phyloP scores from a whole-genome alignment of 2,797 vertebrate species.

The Pagetopsis macropterus region DNA sequence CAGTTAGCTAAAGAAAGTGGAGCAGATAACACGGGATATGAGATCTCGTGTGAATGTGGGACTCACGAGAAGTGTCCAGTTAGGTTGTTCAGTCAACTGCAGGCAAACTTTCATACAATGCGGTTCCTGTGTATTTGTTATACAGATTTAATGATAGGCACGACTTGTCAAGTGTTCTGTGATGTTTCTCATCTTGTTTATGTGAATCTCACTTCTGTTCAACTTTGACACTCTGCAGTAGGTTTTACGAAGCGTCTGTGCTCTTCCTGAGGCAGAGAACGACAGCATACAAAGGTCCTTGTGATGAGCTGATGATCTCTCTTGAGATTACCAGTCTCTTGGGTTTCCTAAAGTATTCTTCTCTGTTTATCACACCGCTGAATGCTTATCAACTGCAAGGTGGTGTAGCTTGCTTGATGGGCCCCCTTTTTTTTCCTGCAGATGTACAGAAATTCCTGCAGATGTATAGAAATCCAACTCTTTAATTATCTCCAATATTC shows the following conservation, averaged over 20 bases:
- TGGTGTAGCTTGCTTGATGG: constrained; percentile 58
- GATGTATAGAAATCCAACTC: constrained; percentile 59
- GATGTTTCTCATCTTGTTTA: constrained; percentile 44
- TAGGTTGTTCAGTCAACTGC: constrained; percentile 19
- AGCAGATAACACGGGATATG: constrained; percentile 36
- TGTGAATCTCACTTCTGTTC: constrained; percentile 31
- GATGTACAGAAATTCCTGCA: constrained; percentile 49
- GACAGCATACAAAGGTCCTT: constrained; percentile 60
- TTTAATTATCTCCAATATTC: constrained; percentile 82
- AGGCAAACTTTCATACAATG: background rate
- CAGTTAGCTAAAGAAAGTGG: constrained; percentile 44
- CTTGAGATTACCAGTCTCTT: constrained; percentile 64
- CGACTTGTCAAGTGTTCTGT: constrained; percentile 26
- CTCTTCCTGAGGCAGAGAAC: constrained; percentile 59
- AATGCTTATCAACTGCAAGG: constrained; percentile 61
- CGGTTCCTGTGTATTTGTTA: constrained; percentile 21
- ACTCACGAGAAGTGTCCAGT: constrained; percentile 39
- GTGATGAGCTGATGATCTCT: constrained; percentile 74
- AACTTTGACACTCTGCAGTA: constrained; percentile 62
- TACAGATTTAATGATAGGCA: constrained; percentile 37
- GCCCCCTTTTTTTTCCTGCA: constrained; percentile 14
- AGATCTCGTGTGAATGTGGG: constrained; percentile 35
- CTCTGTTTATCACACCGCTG: constrained; percentile 63
- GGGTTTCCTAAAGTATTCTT: constrained; percentile 66
- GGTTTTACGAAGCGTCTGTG: constrained; percentile 47